phyloP scores from a whole-genome alignment of 2,888 invertebrate genomes.

The Ferdinandea cuprea region DNA sequence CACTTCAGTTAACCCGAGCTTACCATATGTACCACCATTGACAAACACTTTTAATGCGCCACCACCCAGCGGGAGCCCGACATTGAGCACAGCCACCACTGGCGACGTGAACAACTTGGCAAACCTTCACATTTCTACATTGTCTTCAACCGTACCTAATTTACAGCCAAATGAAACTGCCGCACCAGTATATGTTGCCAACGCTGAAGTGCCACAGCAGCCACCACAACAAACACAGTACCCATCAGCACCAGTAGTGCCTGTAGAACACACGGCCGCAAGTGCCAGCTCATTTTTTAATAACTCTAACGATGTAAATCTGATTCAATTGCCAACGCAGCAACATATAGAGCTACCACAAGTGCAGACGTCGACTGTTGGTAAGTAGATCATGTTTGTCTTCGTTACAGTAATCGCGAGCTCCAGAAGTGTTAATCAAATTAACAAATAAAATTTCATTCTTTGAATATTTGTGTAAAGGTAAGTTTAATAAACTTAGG shows the following conservation, averaged over 20 bases:
- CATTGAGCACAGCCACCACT: conserved; percentile 20
- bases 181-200: neutral
- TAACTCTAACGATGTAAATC: conserved; percentile 34
- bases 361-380: conserved; percentile 7
- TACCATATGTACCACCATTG: conserved; percentile 83
- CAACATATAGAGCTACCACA: conserved; percentile 19
- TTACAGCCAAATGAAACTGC: conserved; percentile 39
- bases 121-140: conserved; percentile 54
- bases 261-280: conserved; percentile 4
- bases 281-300: conserved; percentile 66
- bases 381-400: conserved; percentile 23
- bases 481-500: too few species aligned
- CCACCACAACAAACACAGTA: conserved; percentile 1
- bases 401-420: neutral
- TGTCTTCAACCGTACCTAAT: conserved; percentile 50
- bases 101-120: conserved; percentile 39
- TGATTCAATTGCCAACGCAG: conserved; percentile 45
- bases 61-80: conserved; percentile 27
- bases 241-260: conserved; percentile 7
- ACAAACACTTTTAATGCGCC: conserved; percentile 79
- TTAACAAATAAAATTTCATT: neutral
- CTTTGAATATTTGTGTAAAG: too few species aligned
- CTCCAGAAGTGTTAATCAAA: conserved; percentile 6
- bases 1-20: conserved; percentile 77
- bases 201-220: neutral